Evolutionary conservation across 2,113 vertebrate species (phyloP), one percentile per base, ranked within the genome.

Genomic region (Cyanoliseus patagonus): DNA sequence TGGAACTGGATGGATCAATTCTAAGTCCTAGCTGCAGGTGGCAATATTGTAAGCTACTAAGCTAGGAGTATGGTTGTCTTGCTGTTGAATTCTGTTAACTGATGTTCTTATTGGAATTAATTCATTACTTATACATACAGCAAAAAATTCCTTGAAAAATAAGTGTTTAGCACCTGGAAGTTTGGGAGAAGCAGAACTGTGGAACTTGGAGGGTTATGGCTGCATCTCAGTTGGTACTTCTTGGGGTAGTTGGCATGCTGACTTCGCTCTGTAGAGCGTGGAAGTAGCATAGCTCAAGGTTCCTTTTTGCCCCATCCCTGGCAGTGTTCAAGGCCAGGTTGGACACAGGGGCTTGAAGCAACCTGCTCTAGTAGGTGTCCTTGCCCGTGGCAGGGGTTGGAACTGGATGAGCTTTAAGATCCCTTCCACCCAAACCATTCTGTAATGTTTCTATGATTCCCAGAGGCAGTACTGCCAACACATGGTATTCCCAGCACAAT

Each of bases 21-120:
- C 81, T 31, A 3, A 25, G 17, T 90, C 57, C 39, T 13, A 53
- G 80, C 96, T 89, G 66, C 69, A 95, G 92, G 69, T 92, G 92
- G 92, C 95, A 89, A 85, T 82, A 9, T 57, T 67, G 73, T 33
- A 70, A 63, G 30, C 42, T 35, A 17, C 35, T 66, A 14, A 76
- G 53, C 42, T 55, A 3, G 35, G 30, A 28, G 7, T 13, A 3
- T 9, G 2, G 31, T 61, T 55, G 37, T 35, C 39, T 80, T 51
- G 39, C 37, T 47, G 30, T 24, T 15, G 64, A 68, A 6, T 74
- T 64, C 47, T 79, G 20, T 59, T 59, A 35, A 59, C 33, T n/a
- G 16, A 24, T 59, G 33, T 22, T 59, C 57, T 35, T 4, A 6
- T 5, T n/a, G 11, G 24, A n/a, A 10, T 49, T 59, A 72, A 66